These are phyloP conservation scores for Microctonus brassicae DNA, from an alignment of 2,888 invertebrate species.

Conservation along the genomic window DNA sequence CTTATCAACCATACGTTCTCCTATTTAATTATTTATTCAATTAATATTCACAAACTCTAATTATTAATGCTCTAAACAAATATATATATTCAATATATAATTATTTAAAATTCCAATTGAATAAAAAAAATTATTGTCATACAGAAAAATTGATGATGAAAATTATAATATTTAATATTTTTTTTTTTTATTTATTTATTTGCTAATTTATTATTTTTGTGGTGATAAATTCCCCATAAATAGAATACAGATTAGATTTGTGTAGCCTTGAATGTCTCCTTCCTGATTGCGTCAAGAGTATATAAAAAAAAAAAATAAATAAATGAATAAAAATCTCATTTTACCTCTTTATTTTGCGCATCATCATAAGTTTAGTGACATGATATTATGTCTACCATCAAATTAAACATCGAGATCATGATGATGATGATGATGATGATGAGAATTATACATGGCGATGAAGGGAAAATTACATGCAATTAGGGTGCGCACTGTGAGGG, in stretches of 20 bases:
- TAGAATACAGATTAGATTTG: not conserved
- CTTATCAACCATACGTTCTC: not conserved
- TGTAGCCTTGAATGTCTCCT: not conserved
- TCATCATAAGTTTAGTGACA: not conserved
- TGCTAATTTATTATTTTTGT: too few species aligned
- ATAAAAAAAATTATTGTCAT: too few species aligned
- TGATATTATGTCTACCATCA: not conserved
- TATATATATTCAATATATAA: too few species aligned
- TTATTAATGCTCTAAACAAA: too few species aligned
- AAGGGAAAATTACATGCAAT: slow-evolving; percentile 14
- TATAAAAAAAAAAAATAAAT: not conserved
- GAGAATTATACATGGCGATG: too few species aligned
- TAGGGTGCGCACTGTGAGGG: slow-evolving; percentile 13
- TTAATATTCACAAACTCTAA: too few species aligned
- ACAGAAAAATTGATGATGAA: not conserved
- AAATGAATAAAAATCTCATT: not conserved
- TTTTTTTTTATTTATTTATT: too few species aligned
- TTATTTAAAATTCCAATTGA: too few species aligned
- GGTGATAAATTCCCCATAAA: not conserved
- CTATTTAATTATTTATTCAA: too few species aligned
- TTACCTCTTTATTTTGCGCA: not conserved
- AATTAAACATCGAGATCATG: not conserved
- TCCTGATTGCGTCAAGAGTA: not conserved
- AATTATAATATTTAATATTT: not conserved
- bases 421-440: slow-evolving; percentile 8